Conservation (phyloP, 2,113 vertebrate genomes). For the rat (Rattus norvegicus) region DNA sequence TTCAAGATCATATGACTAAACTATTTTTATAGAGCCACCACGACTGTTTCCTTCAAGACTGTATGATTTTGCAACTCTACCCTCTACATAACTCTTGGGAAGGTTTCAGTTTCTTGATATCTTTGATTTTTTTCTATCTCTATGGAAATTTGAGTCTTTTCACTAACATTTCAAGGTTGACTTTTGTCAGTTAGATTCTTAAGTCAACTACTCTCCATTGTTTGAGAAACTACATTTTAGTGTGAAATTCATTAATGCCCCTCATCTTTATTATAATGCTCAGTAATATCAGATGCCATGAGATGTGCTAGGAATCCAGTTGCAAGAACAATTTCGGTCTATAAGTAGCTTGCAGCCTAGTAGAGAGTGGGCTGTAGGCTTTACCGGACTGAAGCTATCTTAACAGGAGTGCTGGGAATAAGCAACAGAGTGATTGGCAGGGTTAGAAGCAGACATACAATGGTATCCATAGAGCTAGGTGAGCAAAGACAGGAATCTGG, state of each 20-base stretch:
- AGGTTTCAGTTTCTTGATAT: neutral
- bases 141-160: slow-evolving; percentile 10
- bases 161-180: neutral
- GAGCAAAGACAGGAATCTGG: neutral
- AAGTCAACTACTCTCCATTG: neutral
- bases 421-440: neutral
- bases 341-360: neutral
- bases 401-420: neutral
- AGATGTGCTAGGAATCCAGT: neutral
- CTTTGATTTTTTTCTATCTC: neutral
- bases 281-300: neutral
- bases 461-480: neutral
- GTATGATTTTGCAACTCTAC: neutral
- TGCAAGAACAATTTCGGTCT: neutral
- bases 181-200: slow-evolving; percentile 47
- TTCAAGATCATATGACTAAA: neutral
- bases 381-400: neutral
- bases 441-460: neutral
- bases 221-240: neutral
- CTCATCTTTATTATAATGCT: neutral
- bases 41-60: neutral
- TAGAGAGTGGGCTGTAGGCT: neutral
- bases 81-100: neutral
- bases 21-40: neutral
- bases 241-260: slow-evolving; percentile 5